Conservation (phyloP, 2,888 invertebrate species). For the Cryptus viduatorius region DNA sequence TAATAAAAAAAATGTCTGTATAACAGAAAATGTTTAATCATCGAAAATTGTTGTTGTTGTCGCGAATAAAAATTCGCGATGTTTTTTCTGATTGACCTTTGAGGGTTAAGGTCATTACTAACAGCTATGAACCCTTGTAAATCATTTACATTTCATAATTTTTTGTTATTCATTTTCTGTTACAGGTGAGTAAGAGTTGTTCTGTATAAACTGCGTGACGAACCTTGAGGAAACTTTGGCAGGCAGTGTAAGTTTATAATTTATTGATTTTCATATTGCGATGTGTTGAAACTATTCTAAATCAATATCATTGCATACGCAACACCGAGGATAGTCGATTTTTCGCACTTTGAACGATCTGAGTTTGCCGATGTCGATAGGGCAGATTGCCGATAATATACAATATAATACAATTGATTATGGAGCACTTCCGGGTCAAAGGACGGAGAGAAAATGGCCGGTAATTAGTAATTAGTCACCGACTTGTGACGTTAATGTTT, state of each 20-base stretch:
- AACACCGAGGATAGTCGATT: background rate
- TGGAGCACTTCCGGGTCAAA: background rate
- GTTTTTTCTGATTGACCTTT: background rate
- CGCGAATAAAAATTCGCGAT: too few species aligned
- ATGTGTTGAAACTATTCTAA: background rate
- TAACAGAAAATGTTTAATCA: too few species aligned
- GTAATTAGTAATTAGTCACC: slow-evolving; percentile 8
- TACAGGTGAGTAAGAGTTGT: slow-evolving; percentile 36
- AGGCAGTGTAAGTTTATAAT: background rate
- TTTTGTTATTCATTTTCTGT: slow-evolving; percentile 4
- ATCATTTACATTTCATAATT: slow-evolving; percentile 3
- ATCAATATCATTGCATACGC: background rate
- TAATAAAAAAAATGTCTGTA: too few species aligned
- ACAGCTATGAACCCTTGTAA: background rate
- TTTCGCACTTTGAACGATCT: background rate
- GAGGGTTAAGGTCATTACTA: background rate
- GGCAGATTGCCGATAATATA: background rate
- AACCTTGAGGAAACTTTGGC: background rate
- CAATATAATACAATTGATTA: background rate
- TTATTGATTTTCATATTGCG: background rate
- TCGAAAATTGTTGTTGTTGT: too few species aligned
- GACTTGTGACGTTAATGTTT: slow-evolving; percentile 18
- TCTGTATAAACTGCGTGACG: background rate
- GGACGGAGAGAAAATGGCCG: background rate
- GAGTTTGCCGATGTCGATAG: background rate